Evolutionary conservation across 2,113 vertebrate genomes (phyloP), one percentile per base, ranked within the genome.

Genomic region (Notarius lentiginosus): DNA sequence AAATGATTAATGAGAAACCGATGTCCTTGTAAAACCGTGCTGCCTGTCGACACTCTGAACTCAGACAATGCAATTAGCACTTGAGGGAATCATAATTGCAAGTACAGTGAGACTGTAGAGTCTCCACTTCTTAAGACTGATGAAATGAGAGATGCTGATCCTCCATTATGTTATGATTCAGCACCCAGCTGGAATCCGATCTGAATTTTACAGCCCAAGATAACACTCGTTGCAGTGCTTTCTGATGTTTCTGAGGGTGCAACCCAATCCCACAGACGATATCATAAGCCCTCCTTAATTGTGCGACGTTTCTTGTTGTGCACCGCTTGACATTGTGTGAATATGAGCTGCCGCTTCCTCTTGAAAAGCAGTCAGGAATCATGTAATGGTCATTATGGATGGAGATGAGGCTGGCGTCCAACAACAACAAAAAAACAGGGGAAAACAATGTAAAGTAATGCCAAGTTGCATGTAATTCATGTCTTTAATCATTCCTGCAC

Each of bases 51-150:
- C 55, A 79, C 24, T 77, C 84, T 84, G 51, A 89, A 88, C 79
- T 75, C 14, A 7, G 76, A 79, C 88, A 88, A 88, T 34, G 30
- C 66, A 68, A 90, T 90, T 87, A 90, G 58, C 79, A 65, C 49
- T 83, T 85, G n/a, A 83, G 85, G 58, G 82, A 88, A 79, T 55
- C 65, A 58, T 73, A 82, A 88, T 22, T 83, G 56, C 65, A 49
- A 47, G 56, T 7, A 70, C 27, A 9, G 47, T 76, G 61, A 66
- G 47, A 47, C 56, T 61, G 47, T 61, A 27, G 56, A 47, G 68
- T 55, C 63, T 83, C 47, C 47, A 51, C 61, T 27, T 30, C 76
- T 73, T 79, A 27, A 88, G 76, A 72, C 66, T 27, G n/a, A 82
- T 61, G 47, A 82, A 65, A 55, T n/a, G 12, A 22, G 63, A 81